Evolutionary conservation across 2,113 vertebrate species (phyloP), one percentile per base, ranked within the genome.

Genomic region (Thamnaconus septentrionalis): DNA sequence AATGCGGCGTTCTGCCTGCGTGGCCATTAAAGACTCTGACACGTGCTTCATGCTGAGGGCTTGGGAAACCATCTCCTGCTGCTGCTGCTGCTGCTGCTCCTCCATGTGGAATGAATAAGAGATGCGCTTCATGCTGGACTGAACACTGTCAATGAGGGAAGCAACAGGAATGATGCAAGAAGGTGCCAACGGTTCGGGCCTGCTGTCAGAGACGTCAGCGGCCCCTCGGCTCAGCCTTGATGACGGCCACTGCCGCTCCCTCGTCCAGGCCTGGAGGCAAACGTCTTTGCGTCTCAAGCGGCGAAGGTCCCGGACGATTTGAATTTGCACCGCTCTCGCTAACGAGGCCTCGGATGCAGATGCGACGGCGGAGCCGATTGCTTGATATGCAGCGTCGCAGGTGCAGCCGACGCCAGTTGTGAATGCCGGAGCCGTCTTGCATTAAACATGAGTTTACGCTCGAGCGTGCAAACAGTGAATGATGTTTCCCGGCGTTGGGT

Each of bases 381-480:
- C 61, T 68, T 63, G 49, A 66, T 64, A 53, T 59, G 69, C 66
- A 55, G 67, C 51, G 58, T 77, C 45, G 3, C 3, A 47, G 71
- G 53, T 31, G 61, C 7, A 74, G 70, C 51, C 11, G 63, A 62
- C 46, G 12, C 43, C 48, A 69, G 66, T 72, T 79, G 69, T 68
- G 71, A 83, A 80, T 71, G 62, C 46, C 64, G n/a, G 10, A 53
- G 71, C 69, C 78, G 69, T 76, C 53, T 31, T 90, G 80, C 85
- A 88, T 90, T 82, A 88, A 88, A 75, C 72, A 90, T 84, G 85
- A 87, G 61, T 52, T 81, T 73, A 60, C n/a, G 78, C 82, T 84
- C 5, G 74, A 85, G 78, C 80, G 65, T 62, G 71, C 66, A 60
- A 71, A 52, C 48, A 66, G 45, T 78, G 79, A 81, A 82, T 71